A percentile compares a stretch with the other conserved stretches of the same genome.
These are phyloP conservation scores for Ormyrus pomaceus DNA, from an alignment of 2,888 invertebrate species.

Conservation along the genomic window DNA sequence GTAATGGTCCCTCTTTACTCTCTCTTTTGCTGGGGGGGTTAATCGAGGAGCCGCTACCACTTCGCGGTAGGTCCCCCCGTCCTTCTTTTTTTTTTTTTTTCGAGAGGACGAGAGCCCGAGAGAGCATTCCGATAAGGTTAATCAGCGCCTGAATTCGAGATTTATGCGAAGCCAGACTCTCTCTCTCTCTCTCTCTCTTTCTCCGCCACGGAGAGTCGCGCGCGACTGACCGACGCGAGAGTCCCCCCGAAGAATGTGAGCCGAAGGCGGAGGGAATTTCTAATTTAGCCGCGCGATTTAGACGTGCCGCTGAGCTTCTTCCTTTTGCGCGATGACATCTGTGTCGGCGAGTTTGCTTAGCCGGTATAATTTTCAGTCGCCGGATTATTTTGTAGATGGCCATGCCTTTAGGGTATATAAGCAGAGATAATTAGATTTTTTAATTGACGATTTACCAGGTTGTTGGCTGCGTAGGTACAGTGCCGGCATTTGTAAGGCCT, in stretches of 20 bases:
- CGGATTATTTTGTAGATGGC: too few relatives aligned
- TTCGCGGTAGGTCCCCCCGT: conserved; percentile 54
- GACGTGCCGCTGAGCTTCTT: background rate
- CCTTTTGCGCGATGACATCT: background rate
- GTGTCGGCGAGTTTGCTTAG: conserved; percentile 29
- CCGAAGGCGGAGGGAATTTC: conserved; percentile 3
- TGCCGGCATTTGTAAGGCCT: conserved; percentile 92
- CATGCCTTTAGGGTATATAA: too few relatives aligned
- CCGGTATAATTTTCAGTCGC: background rate
- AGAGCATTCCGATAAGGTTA: conserved; percentile 58
- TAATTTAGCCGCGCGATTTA: conserved; percentile 12
- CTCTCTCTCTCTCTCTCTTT: background rate
- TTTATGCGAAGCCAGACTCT: conserved; percentile 49
- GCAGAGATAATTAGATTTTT: too few relatives aligned
- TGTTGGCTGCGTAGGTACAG: conserved; percentile 87
- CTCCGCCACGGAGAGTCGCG: background rate
- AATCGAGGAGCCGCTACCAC: conserved; percentile 54
- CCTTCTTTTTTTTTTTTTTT: conserved; percentile 12
- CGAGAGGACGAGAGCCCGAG: conserved; percentile 35
- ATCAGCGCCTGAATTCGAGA: conserved; percentile 56
- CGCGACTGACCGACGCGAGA: conserved; percentile 17
- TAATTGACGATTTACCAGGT: conserved; percentile 78
- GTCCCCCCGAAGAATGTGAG: conserved; percentile 28
- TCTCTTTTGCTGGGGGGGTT: conserved; percentile 34
- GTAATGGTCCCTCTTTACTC: conserved; percentile 42